phyloP scores from a whole-genome alignment of 2,113 vertebrate genomes.

The Leptobrachium leishanense region DNA sequence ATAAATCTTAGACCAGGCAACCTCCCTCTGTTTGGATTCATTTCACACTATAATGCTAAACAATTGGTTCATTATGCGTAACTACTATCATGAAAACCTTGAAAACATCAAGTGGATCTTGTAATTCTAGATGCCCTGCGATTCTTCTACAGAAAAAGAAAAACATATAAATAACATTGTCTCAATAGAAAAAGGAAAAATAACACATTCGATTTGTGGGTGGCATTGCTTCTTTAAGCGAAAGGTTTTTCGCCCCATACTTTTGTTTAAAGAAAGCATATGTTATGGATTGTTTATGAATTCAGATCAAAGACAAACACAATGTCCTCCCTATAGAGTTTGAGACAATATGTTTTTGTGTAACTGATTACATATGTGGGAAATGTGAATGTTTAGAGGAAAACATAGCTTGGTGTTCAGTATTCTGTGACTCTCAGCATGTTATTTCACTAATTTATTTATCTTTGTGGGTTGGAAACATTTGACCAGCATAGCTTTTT shows the following conservation, averaged over 20 bases:
- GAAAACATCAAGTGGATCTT: too few relatives aligned
- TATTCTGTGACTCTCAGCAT: neutral
- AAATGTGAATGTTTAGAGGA: neutral
- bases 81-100: too few relatives aligned
- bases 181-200: too few relatives aligned
- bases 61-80: too few relatives aligned
- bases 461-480: neutral
- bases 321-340: neutral
- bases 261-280: slow-evolving; percentile 3
- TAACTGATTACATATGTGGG: slow-evolving; percentile 9
- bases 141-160: too few relatives aligned
- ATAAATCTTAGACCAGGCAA: too few relatives aligned
- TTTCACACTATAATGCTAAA: too few relatives aligned
- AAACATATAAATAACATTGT: too few relatives aligned
- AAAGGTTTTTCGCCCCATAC: neutral
- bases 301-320: neutral
- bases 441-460: neutral
- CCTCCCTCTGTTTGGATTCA: too few relatives aligned
- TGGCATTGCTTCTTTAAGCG: slow-evolving; percentile 9
- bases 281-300: slow-evolving; percentile 10
- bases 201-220: neutral
- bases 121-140: too few relatives aligned
- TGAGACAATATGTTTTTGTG: slow-evolving; percentile 13
- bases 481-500: too few relatives aligned
- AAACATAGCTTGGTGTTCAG: neutral